A percentile compares a stretch with the other conserved stretches of the same genome.
Evolutionary conservation across 92 coral and sea anemone genomes (phyloP).

Genomic region (Desmophyllum pertusum): DNA sequence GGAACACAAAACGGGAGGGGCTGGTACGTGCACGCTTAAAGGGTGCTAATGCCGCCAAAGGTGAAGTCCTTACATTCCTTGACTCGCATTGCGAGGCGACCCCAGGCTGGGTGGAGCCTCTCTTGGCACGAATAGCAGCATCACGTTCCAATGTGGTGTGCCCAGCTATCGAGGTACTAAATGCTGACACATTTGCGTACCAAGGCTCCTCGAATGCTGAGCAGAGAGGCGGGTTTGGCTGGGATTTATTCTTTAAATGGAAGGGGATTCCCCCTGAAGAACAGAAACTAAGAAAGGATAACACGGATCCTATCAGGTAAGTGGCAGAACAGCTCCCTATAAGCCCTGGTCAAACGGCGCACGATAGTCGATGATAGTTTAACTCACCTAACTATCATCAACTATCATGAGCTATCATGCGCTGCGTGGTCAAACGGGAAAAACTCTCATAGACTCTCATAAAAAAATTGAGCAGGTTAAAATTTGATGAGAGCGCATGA

Average conservation of each 20-base stretch:
- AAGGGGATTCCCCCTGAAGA: constrained; percentile 99
- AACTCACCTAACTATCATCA: too few species aligned
- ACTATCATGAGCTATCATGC: too few species aligned
- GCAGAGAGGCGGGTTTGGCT: constrained; percentile 97
- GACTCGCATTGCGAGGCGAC: constrained; percentile 99
- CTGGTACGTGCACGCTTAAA: constrained; percentile 93
- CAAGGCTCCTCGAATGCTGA: constrained; percentile 97
- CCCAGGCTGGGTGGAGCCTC: constrained; percentile 99
- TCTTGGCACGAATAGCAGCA: constrained; percentile 92
- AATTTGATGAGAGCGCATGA: too few species aligned
- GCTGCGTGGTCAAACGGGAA: too few species aligned
- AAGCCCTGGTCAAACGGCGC: too few species aligned
- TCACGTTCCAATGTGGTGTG: constrained; percentile 91
- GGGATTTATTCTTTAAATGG: constrained; percentile 99
- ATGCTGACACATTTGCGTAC: constrained; percentile 97
- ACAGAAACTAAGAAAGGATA: constrained; percentile 88
- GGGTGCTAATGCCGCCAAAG: constrained; percentile 87
- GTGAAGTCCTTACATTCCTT: constrained; percentile 93
- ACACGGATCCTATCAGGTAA: constrained; percentile 94
- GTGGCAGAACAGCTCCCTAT: background rate
- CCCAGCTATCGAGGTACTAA: constrained; percentile 97
- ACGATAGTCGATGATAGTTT: too few species aligned
- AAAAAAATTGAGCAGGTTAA: too few species aligned
- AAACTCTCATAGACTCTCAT: too few species aligned
- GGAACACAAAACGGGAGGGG: constrained; percentile 94